A percentile compares a stretch with the other conserved stretches of the same genome.
Evolutionary conservation across 2,797 vertebrate genomes (phyloP).

Genomic region (Heteromormyrus szaboi): DNA sequence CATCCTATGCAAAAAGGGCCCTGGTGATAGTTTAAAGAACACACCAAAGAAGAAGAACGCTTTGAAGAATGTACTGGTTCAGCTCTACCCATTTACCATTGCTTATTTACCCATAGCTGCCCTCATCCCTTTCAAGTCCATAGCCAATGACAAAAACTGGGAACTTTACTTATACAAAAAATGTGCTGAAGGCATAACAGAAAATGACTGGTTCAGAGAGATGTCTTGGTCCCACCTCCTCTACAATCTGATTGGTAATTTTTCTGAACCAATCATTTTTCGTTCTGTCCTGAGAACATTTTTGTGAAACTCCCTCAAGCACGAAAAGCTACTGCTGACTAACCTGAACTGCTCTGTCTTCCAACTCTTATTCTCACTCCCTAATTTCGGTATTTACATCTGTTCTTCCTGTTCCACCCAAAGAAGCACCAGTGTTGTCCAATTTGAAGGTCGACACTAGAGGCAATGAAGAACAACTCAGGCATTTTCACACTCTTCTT

Average conservation of each 20-base stretch:
- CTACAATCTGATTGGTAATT: neutral
- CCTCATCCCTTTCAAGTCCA: constrained; percentile 12
- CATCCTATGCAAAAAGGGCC: constrained; percentile 34
- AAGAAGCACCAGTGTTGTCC: constrained; percentile 25
- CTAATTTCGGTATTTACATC: constrained; percentile 39
- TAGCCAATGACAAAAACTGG: neutral
- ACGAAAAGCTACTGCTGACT: neutral
- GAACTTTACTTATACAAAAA: neutral
- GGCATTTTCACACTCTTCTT: neutral
- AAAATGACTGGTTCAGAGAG: neutral
- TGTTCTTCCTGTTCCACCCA: constrained; percentile 45
- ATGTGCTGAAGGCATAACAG: neutral
- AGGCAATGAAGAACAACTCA: neutral
- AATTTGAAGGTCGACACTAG: neutral
- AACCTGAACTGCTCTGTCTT: constrained; percentile 5
- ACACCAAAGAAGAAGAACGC: constrained; percentile 39
- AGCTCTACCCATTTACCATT: constrained; percentile 34
- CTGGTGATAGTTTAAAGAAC: neutral
- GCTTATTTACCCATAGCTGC: constrained; percentile 42
- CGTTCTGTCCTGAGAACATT: neutral
- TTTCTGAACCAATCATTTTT: neutral
- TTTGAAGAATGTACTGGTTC: constrained; percentile 33
- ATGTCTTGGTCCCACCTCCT: neutral
- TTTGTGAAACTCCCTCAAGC: neutral
- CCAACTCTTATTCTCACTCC: constrained; percentile 15